These are phyloP conservation scores for Abrostola triplasia DNA, from an alignment of 2,888 invertebrate species.

Conservation along the genomic window DNA sequence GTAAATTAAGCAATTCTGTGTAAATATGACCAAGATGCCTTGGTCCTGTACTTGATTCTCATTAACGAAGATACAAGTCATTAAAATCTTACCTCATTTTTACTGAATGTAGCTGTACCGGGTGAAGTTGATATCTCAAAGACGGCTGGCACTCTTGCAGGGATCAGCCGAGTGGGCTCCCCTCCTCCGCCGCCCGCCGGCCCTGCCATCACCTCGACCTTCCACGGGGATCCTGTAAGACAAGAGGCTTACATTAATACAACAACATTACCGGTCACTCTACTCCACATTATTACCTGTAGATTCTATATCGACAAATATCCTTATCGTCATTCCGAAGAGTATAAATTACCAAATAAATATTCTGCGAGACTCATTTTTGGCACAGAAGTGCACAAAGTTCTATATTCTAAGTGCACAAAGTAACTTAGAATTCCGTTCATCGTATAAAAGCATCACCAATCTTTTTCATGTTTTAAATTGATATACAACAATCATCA, in stretches of 20 bases:
- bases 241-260: not conserved
- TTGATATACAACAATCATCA: too few species aligned
- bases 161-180: slow-evolving; percentile 96
- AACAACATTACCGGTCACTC: too few species aligned
- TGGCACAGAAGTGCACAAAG: not conserved
- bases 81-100: slow-evolving; percentile 75
- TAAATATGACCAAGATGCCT: too few species aligned
- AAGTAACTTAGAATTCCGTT: too few species aligned
- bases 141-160: slow-evolving; percentile 95
- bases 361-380: slow-evolving; percentile 1
- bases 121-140: slow-evolving; percentile 94
- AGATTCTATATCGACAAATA: not conserved
- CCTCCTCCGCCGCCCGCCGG: slow-evolving; percentile 92
- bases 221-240: slow-evolving; percentile 96
- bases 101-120: slow-evolving; percentile 79
- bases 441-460: too few species aligned
- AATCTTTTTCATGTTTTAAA: too few species aligned
- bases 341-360: not conserved
- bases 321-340: not conserved
- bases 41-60: too few species aligned
- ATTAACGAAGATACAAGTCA: not conserved
- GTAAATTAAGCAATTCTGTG: too few species aligned
- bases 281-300: not conserved
- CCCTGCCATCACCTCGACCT: slow-evolving; percentile 95
- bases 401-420: too few species aligned